Evolutionary conservation across 2,113 vertebrate genomes (phyloP), one percentile per base, ranked within the genome.

Genomic region (Pogonocichla stellata): DNA sequence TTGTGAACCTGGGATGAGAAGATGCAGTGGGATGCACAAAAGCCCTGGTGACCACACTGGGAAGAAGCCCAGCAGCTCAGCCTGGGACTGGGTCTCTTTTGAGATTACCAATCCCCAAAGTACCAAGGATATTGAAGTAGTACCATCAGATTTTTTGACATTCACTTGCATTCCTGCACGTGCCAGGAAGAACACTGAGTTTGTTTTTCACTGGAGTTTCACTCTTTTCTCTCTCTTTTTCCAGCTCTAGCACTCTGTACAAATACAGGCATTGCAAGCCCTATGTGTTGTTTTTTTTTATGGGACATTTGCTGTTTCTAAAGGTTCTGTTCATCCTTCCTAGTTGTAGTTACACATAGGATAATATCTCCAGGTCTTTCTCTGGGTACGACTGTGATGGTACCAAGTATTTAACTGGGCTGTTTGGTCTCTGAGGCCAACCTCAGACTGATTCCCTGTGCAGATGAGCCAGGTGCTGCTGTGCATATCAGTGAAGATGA

Each of bases 161-260:
- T 64, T 66, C 28, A 28, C 12, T 24, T 2, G 0, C 4, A 3
- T 33, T 26, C 51, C 43, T 43, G 8, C 22, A 12, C 0, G 0
- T 31, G 19, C 57, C 42, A 62, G 38, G 38, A 80, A 53, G 31
- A 38, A 23, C 12, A 1, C 12, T 8, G 14, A 33, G 25, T 34
- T 60, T 50, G n/a, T 20, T 54, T 67, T 62, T 73, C 26, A 2
- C 20, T 22, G 40, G 28, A 58, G 28, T 48, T 58, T 34, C 38
- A 8, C 29, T 69, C 24, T 69, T 26, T 50, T 73, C 17, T 40
- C 28, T 64, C 28, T 53, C 16, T 67, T 42, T 19, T n/a, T 53
- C 31, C 19, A 85, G 51, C 61, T 61, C 54, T 19, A 54, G 19
- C 20, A 22, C 34, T 45, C 25, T 50, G 57, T 19, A 51, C 36